Conservation (phyloP, 2,888 invertebrate genomes). For the Agriotes lineatus region DNA sequence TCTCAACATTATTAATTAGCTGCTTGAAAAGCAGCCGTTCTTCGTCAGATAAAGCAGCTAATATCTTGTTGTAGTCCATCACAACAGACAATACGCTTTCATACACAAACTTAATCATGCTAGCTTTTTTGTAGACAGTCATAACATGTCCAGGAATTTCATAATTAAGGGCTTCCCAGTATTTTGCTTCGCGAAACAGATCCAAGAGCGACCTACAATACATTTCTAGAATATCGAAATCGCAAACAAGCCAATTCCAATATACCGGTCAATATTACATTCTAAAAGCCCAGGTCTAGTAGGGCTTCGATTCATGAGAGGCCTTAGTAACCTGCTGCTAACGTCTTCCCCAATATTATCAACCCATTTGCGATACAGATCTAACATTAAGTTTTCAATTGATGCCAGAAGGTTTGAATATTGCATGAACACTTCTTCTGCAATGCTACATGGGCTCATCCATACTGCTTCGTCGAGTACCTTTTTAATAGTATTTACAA, state of each 20-base stretch:
- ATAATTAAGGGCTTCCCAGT: slow-evolving; percentile 79
- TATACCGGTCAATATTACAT: slow-evolving; percentile 86
- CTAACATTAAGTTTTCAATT: slow-evolving; percentile 70
- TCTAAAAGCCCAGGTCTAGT: slow-evolving; percentile 77
- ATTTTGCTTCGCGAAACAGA: slow-evolving; percentile 78
- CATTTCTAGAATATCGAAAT: too few relatives aligned
- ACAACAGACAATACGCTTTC: slow-evolving; percentile 81
- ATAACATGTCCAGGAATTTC: slow-evolving; percentile 78
- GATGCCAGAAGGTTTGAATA: slow-evolving; percentile 73
- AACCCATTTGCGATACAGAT: slow-evolving; percentile 71
- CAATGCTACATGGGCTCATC: slow-evolving; percentile 81
- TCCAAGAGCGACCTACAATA: slow-evolving; percentile 74
- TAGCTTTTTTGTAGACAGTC: slow-evolving; percentile 73
- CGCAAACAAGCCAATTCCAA: too few relatives aligned
- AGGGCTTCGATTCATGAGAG: slow-evolving; percentile 78
- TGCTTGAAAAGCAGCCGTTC: slow-evolving; percentile 85
- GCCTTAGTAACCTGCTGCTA: slow-evolving; percentile 73
- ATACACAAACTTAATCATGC: slow-evolving; percentile 73
- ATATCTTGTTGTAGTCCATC: slow-evolving; percentile 82
- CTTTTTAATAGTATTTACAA: too few relatives aligned
- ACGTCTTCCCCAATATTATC: slow-evolving; percentile 74
- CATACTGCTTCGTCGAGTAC: slow-evolving; percentile 81
- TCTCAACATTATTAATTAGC: slow-evolving; percentile 73
- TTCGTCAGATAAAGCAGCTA: slow-evolving; percentile 80
- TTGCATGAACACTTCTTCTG: slow-evolving; percentile 78